Percentiles rank a stretch among this genome's conserved stretches.
Evolutionary conservation across 2,113 vertebrate species (phyloP).

Genomic region (Sceloporus tristichus): DNA sequence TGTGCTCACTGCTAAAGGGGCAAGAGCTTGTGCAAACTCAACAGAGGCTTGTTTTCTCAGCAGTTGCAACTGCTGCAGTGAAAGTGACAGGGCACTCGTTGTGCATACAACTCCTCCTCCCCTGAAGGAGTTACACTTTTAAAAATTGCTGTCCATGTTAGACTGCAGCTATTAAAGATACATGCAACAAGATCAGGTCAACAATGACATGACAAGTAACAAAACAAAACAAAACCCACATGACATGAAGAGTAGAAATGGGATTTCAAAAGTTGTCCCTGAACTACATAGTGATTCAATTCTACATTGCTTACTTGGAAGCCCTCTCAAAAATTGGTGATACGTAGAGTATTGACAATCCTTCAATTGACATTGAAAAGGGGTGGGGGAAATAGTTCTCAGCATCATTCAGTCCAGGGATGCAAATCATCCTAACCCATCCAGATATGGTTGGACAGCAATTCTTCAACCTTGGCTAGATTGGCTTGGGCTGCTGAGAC

Average conservation of each 20-base stretch:
- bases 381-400: no score
- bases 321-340: background rate
- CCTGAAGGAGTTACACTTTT: background rate
- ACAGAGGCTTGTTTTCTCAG: background rate
- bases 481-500: no score
- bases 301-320: background rate
- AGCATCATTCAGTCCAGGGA: no score
- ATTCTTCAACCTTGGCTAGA: no score
- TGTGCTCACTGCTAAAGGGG: background rate
- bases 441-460: no score
- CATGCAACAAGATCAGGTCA: background rate
- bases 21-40: background rate
- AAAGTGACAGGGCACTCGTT: background rate
- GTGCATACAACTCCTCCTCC: no score
- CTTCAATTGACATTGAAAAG: background rate
- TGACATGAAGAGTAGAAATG: background rate
- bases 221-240: no score
- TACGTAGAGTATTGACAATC: no score
- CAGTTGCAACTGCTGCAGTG: background rate
- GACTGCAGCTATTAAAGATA: background rate
- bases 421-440: no score
- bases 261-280: background rate
- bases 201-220: background rate
- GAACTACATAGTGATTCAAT: background rate
- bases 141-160: background rate